A percentile compares a stretch with the other conserved stretches of the same genome.
These are phyloP conservation scores for Armadillidium nasatum DNA, from an alignment of 1,140 invertebrate genomes.

Conservation along the genomic window DNA sequence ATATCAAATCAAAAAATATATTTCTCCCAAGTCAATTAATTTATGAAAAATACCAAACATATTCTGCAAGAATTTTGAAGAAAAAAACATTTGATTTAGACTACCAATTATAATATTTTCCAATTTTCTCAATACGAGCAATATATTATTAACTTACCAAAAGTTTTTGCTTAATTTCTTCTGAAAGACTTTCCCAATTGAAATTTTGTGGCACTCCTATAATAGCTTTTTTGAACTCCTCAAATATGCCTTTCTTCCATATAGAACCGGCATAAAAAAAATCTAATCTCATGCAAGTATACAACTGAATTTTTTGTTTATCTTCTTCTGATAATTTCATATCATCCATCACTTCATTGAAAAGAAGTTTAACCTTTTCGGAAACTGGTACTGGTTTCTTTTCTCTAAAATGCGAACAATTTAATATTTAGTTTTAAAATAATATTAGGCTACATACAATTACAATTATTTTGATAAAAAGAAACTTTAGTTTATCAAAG, in stretches of 20 bases:
- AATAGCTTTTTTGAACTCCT: background rate
- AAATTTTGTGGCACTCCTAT: background rate
- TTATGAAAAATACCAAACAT: too few relatives aligned
- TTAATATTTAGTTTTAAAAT: too few relatives aligned
- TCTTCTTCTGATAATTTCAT: constrained; percentile 1
- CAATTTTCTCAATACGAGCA: too few relatives aligned
- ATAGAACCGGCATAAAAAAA: background rate
- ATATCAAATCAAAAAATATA: too few relatives aligned
- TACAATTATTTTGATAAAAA: too few relatives aligned
- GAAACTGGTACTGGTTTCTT: background rate
- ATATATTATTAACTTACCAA: too few relatives aligned
- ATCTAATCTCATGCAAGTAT: background rate
- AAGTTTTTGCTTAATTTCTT: background rate
- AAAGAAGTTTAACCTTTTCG: background rate
- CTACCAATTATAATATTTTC: too few relatives aligned
- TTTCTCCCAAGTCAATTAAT: too few relatives aligned
- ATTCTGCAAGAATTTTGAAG: too few relatives aligned
- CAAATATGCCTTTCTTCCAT: background rate
- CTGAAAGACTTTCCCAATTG: background rate
- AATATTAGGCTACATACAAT: too few relatives aligned
- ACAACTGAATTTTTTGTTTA: background rate
- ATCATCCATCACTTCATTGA: background rate
- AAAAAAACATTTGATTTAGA: too few relatives aligned
- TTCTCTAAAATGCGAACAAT: background rate
- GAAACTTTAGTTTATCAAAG: too few relatives aligned